Percentiles rank a stretch among this genome's conserved stretches.
These are phyloP conservation scores for Ricordea florida DNA, from an alignment of 92 coral and sea anemone genomes.

Conservation along the genomic window DNA sequence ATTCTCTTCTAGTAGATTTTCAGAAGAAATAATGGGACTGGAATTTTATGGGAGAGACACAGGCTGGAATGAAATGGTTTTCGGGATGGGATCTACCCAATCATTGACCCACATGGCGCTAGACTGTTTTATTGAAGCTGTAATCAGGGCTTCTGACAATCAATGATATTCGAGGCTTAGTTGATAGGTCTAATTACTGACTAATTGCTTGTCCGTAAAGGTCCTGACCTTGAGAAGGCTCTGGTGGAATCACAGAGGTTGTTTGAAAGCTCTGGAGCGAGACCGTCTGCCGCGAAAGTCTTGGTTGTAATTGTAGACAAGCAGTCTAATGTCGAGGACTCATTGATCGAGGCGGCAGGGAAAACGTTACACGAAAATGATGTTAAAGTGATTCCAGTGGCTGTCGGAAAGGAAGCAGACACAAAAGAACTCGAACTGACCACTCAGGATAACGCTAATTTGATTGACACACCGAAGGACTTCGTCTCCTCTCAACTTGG, in stretches of 20 bases:
- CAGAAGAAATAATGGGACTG: too few relatives aligned
- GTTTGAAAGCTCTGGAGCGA: slow-evolving; percentile 52
- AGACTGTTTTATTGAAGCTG: too few relatives aligned
- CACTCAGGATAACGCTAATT: slow-evolving; percentile 23
- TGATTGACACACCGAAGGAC: slow-evolving; percentile 44
- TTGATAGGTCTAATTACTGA: too few relatives aligned
- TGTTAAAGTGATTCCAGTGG: slow-evolving; percentile 78
- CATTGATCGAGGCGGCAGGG: slow-evolving; percentile 34
- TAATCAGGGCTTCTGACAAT: too few relatives aligned
- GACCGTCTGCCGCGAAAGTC: slow-evolving; percentile 60
- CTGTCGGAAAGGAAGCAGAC: slow-evolving; percentile 77
- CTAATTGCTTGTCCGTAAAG: background rate
- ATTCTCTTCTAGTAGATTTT: too few relatives aligned
- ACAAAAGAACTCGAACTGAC: slow-evolving; percentile 26
- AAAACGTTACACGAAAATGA: slow-evolving; percentile 41
- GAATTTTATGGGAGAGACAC: too few relatives aligned
- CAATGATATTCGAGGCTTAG: background rate
- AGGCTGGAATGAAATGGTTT: too few relatives aligned
- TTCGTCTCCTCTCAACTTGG: slow-evolving; percentile 36
- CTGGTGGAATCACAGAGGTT: slow-evolving; percentile 52
- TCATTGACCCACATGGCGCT: too few relatives aligned
- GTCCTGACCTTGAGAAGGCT: slow-evolving; percentile 60
- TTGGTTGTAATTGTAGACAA: slow-evolving; percentile 85
- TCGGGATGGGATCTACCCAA: too few relatives aligned
- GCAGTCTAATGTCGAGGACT: slow-evolving; percentile 57